A percentile compares a stretch with the other conserved stretches of the same genome.
Conservation (phyloP, 1,140 invertebrate genomes). For the Drosophila punjabiensis region DNA sequence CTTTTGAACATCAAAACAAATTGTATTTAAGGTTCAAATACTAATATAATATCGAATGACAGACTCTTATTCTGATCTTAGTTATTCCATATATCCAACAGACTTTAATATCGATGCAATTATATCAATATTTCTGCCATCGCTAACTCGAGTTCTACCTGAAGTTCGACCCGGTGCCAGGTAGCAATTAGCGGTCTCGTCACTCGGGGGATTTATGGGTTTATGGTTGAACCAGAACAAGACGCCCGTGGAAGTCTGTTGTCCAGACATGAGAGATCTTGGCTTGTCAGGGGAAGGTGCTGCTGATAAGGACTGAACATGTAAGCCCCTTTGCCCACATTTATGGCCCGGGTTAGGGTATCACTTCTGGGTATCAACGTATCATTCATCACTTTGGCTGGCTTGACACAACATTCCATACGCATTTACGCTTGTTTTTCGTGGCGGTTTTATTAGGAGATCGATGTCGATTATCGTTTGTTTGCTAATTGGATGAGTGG, state of each 20-base stretch:
- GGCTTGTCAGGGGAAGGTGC: background rate
- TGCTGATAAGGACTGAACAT: constrained; percentile 26
- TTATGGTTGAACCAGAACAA: constrained; percentile 10
- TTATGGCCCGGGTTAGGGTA: constrained; percentile 28
- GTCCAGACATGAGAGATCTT: constrained; percentile 20
- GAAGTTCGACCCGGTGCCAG: constrained; percentile 36
- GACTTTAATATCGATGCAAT: background rate
- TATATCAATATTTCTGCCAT: background rate
- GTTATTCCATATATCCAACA: background rate
- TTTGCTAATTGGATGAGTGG: constrained; percentile 65
- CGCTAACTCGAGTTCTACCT: constrained; percentile 34
- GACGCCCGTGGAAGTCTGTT: constrained; percentile 3
- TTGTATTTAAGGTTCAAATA: no score
- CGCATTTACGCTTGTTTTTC: constrained; percentile 22
- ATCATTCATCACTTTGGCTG: constrained; percentile 31
- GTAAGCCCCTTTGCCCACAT: constrained; percentile 26
- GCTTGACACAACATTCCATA: constrained; percentile 5
- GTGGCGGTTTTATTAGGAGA: constrained; percentile 49
- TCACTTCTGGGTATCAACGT: constrained; percentile 21
- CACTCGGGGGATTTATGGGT: constrained; percentile 24
- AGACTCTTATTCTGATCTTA: background rate
- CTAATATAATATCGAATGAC: no score
- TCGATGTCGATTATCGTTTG: constrained; percentile 62
- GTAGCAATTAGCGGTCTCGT: constrained; percentile 48
- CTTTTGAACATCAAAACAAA: no score